These are phyloP conservation scores for Linhomoeus sp. DNA, from an alignment of 2,888 invertebrate genomes.

Conservation along the genomic window DNA sequence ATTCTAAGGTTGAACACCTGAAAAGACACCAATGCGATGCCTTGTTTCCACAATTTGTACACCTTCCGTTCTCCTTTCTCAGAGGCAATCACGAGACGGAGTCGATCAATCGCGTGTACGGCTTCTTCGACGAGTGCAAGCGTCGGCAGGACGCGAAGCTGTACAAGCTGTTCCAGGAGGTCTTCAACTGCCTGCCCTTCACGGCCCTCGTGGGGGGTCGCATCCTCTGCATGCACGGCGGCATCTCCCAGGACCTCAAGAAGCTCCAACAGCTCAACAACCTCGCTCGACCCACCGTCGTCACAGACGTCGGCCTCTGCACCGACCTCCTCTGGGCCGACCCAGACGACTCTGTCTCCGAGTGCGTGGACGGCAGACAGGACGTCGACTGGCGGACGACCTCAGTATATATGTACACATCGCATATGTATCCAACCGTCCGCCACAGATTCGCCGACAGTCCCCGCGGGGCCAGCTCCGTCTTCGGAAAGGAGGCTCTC, in stretches of 20 bases:
- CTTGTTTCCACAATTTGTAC: too few species aligned
- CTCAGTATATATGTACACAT: too few species aligned
- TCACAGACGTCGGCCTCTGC: constrained; percentile 10
- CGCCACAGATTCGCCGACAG: too few species aligned
- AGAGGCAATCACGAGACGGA: constrained; percentile 13
- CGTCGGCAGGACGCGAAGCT: constrained; percentile 8
- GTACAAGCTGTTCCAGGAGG: constrained; percentile 11
- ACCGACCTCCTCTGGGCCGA: constrained; percentile 11
- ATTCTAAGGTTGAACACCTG: too few species aligned
- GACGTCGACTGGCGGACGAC: too few species aligned
- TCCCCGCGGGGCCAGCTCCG: constrained; percentile 8
- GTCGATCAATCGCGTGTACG: constrained; percentile 10
- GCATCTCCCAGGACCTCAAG: constrained; percentile 35
- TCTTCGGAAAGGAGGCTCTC: constrained; percentile 17
- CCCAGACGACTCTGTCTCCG: constrained; percentile 5
- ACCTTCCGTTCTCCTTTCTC: constrained; percentile 10
- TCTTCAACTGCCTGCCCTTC: constrained; percentile 37
- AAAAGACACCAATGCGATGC: too few species aligned
- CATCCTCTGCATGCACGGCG: constrained; percentile 39
- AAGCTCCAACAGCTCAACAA: constrained; percentile 32
- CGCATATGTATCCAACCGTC: too few species aligned
- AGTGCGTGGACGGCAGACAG: too few species aligned
- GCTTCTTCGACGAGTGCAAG: constrained; percentile 11
- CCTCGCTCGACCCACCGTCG: constrained; percentile 9
- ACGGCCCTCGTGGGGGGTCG: constrained; percentile 32